These are phyloP conservation scores for Eurystomus gularis DNA, from an alignment of 2,113 vertebrate genomes.

Conservation along the genomic window DNA sequence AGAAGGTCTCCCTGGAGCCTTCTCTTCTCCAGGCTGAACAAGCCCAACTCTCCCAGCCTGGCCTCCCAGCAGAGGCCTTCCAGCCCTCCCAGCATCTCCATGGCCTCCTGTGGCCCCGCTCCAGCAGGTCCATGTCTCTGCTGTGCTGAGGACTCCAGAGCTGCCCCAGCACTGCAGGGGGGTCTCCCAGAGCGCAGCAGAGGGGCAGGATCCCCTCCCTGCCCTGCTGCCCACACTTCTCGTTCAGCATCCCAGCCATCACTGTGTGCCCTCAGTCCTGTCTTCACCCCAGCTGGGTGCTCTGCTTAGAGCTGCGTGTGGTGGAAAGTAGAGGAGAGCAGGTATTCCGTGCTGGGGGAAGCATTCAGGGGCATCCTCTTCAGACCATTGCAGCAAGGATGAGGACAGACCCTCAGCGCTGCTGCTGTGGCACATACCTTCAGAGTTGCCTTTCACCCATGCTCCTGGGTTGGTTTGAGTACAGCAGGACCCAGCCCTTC, in stretches of 20 bases:
- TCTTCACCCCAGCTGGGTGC: neutral
- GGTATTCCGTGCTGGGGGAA: too few relatives aligned
- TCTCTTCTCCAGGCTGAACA: neutral
- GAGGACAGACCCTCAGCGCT: neutral
- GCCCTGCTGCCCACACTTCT: too few relatives aligned
- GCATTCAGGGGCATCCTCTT: neutral
- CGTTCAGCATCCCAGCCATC: too few relatives aligned
- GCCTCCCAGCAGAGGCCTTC: neutral
- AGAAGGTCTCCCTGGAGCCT: neutral
- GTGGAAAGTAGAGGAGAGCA: neutral
- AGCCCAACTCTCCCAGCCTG: neutral
- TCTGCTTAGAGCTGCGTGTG: neutral
- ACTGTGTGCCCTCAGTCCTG: too few relatives aligned
- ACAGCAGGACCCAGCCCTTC: neutral
- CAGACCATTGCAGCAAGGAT: neutral
- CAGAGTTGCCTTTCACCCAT: too few relatives aligned
- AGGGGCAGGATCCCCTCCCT: too few relatives aligned
- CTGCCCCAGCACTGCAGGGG: too few relatives aligned
- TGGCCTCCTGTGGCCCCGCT: too few relatives aligned
- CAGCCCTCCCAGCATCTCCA: too few relatives aligned
- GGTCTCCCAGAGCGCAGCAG: too few relatives aligned
- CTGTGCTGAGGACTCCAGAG: too few relatives aligned
- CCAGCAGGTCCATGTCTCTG: too few relatives aligned
- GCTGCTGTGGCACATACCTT: fast-evolving
- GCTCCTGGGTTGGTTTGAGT: neutral